Evolutionary conservation across 2,797 vertebrate genomes (phyloP), one percentile per base, ranked within the genome.

Genomic region (Karalla daura): DNA sequence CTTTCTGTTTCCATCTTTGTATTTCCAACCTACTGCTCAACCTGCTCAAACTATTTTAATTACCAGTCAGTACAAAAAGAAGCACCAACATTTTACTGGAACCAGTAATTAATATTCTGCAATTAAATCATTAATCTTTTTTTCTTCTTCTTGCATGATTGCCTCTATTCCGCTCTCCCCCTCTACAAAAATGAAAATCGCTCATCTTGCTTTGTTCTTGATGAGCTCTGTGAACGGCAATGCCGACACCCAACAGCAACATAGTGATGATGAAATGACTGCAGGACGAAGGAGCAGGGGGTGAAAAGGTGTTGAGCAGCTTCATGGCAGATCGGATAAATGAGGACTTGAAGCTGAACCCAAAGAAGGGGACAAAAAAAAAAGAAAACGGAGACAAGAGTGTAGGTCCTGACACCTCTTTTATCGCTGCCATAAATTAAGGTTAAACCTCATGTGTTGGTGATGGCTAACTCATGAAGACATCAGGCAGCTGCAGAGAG

Each of bases 401-500:
- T 13, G 15, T 20, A 14, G 5, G 2, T 28, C 25, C 17, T 11
- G 17, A 74, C 5, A 4, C 35, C 41, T 59, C 25, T 54, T 72
- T 53, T 63, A 76, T 58, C 9, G 45, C 43, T 2, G 33, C 58
- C 46, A 33, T 81, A 55, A 82, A 79, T 35, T 21, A 33, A 66
- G 25, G 18, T 53, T 45, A 14, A 62, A 50, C 66, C 58, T 67
- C 52, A 51, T 45, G 18, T 32, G 43, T 5, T 40, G 67, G 23
- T 45, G 74, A 76, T 47, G 28, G 58, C 67, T 49, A 51, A 41
- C 46, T 7, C 24, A n/a, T 0, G 25, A 32, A 28, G 32, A 27
- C 24, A 9, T 23, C 58, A 55, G 56, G 25, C 55, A 32, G 69
- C 66, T 63, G 66, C 33, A 20, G 27, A 39, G 17, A 67, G 65